Evolutionary conservation across 2,888 invertebrate species (phyloP), one percentile per base, ranked within the genome.

Genomic region (Dicranocentrus wangi): DNA sequence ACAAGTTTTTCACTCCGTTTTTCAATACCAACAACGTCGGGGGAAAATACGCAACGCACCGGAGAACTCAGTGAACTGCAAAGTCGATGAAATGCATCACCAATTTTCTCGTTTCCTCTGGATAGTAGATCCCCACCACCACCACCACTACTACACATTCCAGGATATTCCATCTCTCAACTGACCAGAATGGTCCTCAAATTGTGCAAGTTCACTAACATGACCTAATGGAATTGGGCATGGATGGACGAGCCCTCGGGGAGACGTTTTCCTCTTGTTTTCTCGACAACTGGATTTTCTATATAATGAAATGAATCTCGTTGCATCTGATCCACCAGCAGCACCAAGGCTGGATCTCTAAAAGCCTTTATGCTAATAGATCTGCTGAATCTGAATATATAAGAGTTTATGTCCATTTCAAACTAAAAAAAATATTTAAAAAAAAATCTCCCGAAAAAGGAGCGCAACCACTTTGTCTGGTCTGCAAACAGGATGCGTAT

Each of bases 191-290:
- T 21, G 2, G 17, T 8, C 17, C 19, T 2, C 21, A 32, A 53
- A 65, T 42, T 65, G 65, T 47, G 19, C 8, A 65, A 66, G 65
- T 75, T 76, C 66, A 25, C 65, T 60, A 60, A 58, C 60, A 32
- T 19, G n/a, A 28, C 32, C 3, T 27, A 58, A 60, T 68, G 68
- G 27, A 43, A 43, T 66, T 43, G 17, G 39, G 13, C 13, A 39
- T 61, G 61, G 42, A 68, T 1, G 13, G 65, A 75, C 25, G 15
- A 75, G 28, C 19, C 68, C 68, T 60, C 32, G 43, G 76, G 76
- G 76, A 68, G 47, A 76, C 53, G 42, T 76, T 60, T 75, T 66
- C 25, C 55, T 63, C 51, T 55, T 55, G 39, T 47, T 55, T 3
- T 1, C 15, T 15, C 42, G 8, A 53, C 61, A 47, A 10, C 23